These are phyloP conservation scores for Intellagama lesueurii DNA, from an alignment of 2,797 vertebrate species.

Conservation along the genomic window DNA sequence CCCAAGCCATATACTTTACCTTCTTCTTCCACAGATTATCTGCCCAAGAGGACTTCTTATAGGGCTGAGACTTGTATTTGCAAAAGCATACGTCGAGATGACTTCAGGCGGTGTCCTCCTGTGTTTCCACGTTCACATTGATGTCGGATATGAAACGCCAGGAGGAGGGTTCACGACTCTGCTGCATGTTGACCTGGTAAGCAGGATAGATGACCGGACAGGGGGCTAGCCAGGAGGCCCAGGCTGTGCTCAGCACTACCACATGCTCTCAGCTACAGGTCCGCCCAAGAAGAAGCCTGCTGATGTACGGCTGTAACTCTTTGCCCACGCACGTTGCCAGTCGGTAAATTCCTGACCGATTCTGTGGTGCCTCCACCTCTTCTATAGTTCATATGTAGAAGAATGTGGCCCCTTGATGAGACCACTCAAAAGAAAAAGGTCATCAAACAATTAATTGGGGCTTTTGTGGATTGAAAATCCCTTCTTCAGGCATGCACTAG, in stretches of 20 bases:
- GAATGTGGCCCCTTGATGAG: too few species aligned
- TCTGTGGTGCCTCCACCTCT: too few species aligned
- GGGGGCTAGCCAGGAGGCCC: not conserved
- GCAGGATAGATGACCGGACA: not conserved
- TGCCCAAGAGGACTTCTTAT: not conserved
- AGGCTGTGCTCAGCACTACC: not conserved
- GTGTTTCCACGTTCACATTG: fast-evolving
- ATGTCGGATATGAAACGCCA: fast-evolving
- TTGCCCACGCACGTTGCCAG: too few species aligned
- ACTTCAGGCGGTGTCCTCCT: fast-evolving
- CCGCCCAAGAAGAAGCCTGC: not conserved
- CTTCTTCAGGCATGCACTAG: too few species aligned
- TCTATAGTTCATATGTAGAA: too few species aligned
- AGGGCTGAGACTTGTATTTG: fast-evolving
- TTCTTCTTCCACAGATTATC: not conserved
- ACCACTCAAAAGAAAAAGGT: too few species aligned
- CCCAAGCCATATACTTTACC: too few species aligned
- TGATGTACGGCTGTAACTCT: too few species aligned
- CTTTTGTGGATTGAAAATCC: too few species aligned
- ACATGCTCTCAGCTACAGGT: not conserved
- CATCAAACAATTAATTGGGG: too few species aligned
- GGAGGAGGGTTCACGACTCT: not conserved
- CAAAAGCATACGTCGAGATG: fast-evolving
- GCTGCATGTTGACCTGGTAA: not conserved
- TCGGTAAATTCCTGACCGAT: too few species aligned